Evolutionary conservation across 2,888 invertebrate genomes (phyloP).

Genomic region (Alloplasta piceator): DNA sequence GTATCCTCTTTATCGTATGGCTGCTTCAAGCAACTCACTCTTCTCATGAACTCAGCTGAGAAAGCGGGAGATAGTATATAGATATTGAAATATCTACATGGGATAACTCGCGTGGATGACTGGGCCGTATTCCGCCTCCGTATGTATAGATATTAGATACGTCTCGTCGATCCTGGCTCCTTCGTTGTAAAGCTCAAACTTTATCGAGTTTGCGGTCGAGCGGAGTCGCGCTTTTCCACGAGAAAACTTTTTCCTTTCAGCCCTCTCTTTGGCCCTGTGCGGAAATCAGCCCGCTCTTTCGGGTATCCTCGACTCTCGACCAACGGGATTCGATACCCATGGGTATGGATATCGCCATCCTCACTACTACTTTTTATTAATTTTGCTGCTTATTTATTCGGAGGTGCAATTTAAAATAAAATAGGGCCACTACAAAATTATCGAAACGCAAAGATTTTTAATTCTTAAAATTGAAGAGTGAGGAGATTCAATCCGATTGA

Average conservation of each 20-base stretch:
- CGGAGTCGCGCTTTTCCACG: conserved; percentile 77
- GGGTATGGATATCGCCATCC: background rate
- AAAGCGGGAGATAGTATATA: conserved; percentile 36
- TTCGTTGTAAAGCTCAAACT: conserved; percentile 75
- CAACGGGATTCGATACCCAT: conserved; percentile 11
- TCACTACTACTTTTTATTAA: conserved; percentile 31
- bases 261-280: conserved; percentile 25
- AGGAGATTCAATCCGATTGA: too few relatives aligned
- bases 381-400: too few relatives aligned
- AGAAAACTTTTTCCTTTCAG: conserved; percentile 75
- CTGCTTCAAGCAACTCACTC: conserved; percentile 18
- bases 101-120: conserved; percentile 55
- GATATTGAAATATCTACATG: conserved; percentile 37
- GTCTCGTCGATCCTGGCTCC: conserved; percentile 60
- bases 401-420: too few relatives aligned
- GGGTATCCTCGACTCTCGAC: conserved; percentile 13
- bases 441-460: too few relatives aligned
- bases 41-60: conserved; percentile 13
- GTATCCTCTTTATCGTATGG: conserved; percentile 29
- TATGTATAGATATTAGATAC: background rate
- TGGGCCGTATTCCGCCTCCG: conserved; percentile 26
- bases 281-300: background rate
- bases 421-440: too few relatives aligned
- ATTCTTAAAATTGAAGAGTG: too few relatives aligned
- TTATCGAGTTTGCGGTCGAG: conserved; percentile 81